Percentiles rank a stretch among this genome's conserved stretches.
Conservation (phyloP, 2,797 vertebrate genomes). For the Graptemys geographica region DNA sequence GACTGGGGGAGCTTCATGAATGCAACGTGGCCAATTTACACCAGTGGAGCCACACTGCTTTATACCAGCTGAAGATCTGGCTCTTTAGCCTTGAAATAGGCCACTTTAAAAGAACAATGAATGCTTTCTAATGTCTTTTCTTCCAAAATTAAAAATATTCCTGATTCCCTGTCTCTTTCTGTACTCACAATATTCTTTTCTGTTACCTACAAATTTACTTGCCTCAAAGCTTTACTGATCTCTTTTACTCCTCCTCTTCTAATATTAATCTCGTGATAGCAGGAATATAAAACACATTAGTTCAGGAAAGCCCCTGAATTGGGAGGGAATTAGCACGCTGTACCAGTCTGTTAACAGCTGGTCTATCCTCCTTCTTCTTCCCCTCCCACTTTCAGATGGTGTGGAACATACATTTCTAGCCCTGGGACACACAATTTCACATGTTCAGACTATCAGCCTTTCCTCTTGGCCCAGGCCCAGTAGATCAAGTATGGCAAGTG, state of each 20-base stretch:
- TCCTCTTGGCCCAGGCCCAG: background rate
- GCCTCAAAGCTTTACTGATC: background rate
- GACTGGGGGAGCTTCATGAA: accelerated
- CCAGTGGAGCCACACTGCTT: background rate
- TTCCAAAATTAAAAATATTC: background rate
- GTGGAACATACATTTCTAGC: conserved; percentile 33
- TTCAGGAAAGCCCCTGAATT: background rate
- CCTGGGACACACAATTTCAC: conserved; percentile 14
- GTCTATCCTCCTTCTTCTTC: background rate
- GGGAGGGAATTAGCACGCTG: background rate
- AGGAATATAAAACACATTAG: conserved; percentile 1
- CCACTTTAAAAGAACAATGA: background rate
- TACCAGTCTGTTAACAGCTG: background rate
- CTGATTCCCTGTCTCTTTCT: background rate
- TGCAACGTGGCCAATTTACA: background rate
- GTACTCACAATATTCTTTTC: background rate
- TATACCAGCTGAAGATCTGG: background rate
- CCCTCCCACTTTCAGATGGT: background rate
- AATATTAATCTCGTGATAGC: background rate
- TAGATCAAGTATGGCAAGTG: background rate
- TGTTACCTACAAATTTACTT: background rate
- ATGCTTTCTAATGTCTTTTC: background rate
- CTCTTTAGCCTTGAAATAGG: background rate
- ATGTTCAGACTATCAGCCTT: background rate
- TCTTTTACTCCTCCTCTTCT: background rate